Evolutionary conservation across 2,797 vertebrate genomes (phyloP).

Genomic region (Phrynocephalus forsythii): DNA sequence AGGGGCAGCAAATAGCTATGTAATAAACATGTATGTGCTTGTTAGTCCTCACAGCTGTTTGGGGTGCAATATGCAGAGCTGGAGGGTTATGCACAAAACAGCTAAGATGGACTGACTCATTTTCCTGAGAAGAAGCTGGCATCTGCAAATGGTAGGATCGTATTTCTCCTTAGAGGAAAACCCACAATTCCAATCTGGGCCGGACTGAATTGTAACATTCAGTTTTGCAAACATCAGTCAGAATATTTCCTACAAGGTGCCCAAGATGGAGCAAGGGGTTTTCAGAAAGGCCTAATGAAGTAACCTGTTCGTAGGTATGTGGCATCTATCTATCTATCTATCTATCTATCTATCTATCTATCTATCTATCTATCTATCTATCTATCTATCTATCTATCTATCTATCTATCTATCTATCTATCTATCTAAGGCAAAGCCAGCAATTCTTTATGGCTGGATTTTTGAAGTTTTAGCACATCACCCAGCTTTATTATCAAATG

Average conservation of each 20-base stretch:
- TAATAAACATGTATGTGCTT: too few relatives aligned
- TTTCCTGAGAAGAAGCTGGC: not conserved
- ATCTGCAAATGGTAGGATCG: not conserved
- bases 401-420: not conserved
- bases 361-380: not conserved
- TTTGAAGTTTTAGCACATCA: slow-evolving; percentile 7
- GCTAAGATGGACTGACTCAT: too few relatives aligned
- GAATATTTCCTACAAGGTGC: too few relatives aligned
- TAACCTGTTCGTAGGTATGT: too few relatives aligned
- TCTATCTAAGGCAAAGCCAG: not conserved
- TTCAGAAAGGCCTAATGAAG: too few relatives aligned
- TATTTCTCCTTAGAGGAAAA: not conserved
- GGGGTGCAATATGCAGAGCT: not conserved
- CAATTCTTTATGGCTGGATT: not conserved
- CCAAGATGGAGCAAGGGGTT: too few relatives aligned
- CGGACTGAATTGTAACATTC: not conserved
- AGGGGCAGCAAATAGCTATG: too few relatives aligned
- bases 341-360: too few relatives aligned
- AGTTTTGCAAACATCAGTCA: not conserved
- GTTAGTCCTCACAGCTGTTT: not conserved
- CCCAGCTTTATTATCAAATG: not conserved
- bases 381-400: not conserved
- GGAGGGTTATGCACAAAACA: not conserved
- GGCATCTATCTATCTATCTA: not conserved
- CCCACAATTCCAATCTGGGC: not conserved